phyloP scores from a whole-genome alignment of 2,113 vertebrate genomes.

The Hydropotes inermis region DNA sequence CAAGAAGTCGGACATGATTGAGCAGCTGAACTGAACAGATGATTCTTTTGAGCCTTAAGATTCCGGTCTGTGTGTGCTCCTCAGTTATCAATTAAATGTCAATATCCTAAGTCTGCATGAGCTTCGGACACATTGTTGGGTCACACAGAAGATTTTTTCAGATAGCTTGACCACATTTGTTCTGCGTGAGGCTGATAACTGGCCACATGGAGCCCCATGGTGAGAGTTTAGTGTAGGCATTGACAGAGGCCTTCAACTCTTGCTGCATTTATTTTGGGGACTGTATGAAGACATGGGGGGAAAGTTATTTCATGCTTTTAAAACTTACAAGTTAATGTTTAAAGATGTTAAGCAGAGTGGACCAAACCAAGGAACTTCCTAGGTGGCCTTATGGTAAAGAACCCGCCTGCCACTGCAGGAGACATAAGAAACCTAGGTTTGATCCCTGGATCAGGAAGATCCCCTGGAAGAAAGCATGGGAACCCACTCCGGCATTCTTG shows the following conservation, averaged over 20 bases:
- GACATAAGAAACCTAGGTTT: neutral
- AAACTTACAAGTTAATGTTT: conserved; percentile 23
- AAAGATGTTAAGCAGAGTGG: neutral
- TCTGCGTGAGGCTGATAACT: neutral
- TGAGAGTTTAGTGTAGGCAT: neutral
- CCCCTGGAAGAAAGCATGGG: neutral
- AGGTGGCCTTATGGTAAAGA: neutral
- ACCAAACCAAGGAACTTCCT: neutral
- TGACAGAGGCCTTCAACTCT: neutral
- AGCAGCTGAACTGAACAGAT: neutral
- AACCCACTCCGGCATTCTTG: neutral
- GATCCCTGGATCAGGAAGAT: neutral
- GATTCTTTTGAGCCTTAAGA: neutral
- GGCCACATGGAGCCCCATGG: neutral
- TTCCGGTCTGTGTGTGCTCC: neutral
- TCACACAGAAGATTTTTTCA: neutral
- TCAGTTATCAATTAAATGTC: neutral
- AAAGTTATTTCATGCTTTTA: conserved; percentile 16
- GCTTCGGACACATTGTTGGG: neutral
- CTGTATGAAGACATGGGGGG: neutral
- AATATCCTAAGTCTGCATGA: neutral
- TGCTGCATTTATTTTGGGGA: neutral
- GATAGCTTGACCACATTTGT: neutral
- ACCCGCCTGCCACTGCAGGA: neutral
- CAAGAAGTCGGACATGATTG: accelerated